Conservation (phyloP, 2,113 vertebrate genomes). For the Xyliphius kryptos region DNA sequence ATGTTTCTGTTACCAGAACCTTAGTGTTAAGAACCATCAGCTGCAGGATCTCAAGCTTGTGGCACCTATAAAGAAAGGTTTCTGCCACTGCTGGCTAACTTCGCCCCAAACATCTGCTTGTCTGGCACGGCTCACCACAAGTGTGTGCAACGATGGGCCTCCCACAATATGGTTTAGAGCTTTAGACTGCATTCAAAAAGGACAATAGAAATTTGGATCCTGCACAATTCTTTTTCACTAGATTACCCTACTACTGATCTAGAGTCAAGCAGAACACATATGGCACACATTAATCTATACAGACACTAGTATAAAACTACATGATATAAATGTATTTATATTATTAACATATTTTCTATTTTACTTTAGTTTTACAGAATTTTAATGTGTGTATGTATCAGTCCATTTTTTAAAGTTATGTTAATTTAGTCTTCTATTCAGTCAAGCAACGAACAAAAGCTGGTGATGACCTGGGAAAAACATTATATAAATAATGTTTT, state of each 20-base stretch:
- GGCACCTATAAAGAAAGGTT: constrained; percentile 26
- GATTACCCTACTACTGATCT: neutral
- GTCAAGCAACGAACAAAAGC: too few relatives aligned
- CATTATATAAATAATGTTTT: too few relatives aligned
- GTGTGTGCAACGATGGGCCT: constrained; percentile 10
- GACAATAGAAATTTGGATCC: neutral
- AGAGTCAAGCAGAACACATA: neutral
- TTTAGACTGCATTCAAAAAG: neutral
- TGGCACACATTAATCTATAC: too few relatives aligned
- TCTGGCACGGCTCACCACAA: constrained; percentile 21
- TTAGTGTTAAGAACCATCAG: constrained; percentile 3
- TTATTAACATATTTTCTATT: too few relatives aligned
- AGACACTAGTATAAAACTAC: too few relatives aligned
- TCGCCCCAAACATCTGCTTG: constrained; percentile 38
- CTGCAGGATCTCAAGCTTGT: constrained; percentile 19
- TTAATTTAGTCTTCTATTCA: too few relatives aligned
- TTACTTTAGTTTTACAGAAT: too few relatives aligned
- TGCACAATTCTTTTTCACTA: neutral
- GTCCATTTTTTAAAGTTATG: too few relatives aligned
- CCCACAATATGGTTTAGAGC: constrained; percentile 13
- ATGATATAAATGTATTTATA: too few relatives aligned
- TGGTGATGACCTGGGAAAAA: too few relatives aligned
- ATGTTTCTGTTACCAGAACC: neutral
- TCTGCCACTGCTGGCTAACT: constrained; percentile 16
- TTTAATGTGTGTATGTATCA: too few relatives aligned